Conservation (phyloP, 2,797 vertebrate genomes). For the Lates japonicus region DNA sequence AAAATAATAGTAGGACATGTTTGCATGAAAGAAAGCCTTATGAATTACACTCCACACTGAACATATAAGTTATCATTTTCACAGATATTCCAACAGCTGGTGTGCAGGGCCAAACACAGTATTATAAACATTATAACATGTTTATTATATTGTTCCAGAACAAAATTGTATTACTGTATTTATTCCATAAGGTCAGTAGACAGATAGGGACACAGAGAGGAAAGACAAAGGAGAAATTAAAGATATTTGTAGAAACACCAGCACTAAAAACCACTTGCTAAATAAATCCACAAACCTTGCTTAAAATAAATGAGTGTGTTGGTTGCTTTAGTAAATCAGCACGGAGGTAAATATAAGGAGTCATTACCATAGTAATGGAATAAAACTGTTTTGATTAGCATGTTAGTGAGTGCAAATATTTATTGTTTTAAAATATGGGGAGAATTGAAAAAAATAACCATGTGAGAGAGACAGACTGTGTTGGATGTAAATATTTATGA, state of each 20-base stretch:
- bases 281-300: constrained; percentile 35
- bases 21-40: not conserved
- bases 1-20: not conserved
- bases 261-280: constrained; percentile 6
- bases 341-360: constrained; percentile 61
- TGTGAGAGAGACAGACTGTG: constrained; percentile 1
- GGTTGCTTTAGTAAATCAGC: constrained; percentile 61
- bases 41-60: constrained; percentile 16
- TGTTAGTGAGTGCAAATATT: constrained; percentile 71
- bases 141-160: not conserved
- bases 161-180: not conserved
- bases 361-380: constrained; percentile 80
- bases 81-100: constrained; percentile 5
- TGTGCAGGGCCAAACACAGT: not conserved
- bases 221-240: not conserved
- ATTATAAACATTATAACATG: not conserved
- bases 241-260: constrained; percentile 17
- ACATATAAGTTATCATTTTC: not conserved
- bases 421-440: constrained; percentile 63
- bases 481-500: constrained; percentile 52
- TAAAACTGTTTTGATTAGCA: constrained; percentile 66
- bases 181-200: not conserved
- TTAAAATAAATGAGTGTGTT: constrained; percentile 43
- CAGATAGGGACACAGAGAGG: not conserved
- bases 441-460: constrained; percentile 12